Percentiles rank a stretch among this genome's conserved stretches.
phyloP scores from a whole-genome alignment of 92 coral and sea anemone genomes.

The Heteractis magnifica region DNA sequence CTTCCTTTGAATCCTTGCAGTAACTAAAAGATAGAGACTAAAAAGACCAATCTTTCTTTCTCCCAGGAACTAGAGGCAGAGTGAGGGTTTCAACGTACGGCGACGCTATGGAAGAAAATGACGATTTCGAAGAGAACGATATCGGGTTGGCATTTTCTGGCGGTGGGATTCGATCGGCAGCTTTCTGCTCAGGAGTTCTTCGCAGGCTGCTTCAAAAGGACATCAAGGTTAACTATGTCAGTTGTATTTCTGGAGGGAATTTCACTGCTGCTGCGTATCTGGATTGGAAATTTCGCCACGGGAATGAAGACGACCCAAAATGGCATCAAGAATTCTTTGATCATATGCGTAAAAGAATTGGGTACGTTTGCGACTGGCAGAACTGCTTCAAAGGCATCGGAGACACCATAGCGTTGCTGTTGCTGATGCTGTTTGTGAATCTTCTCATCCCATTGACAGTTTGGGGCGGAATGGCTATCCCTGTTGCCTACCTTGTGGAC shows the following conservation, averaged over 20 bases:
- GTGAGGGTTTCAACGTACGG: slow-evolving; percentile 21
- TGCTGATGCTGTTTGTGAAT: slow-evolving; percentile 59
- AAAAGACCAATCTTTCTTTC: background rate
- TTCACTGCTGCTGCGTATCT: slow-evolving; percentile 74
- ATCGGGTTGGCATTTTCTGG: slow-evolving; percentile 77
- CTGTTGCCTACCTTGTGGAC: slow-evolving; percentile 75
- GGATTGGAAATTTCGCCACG: slow-evolving; percentile 80
- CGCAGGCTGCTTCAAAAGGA: slow-evolving; percentile 75
- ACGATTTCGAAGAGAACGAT: slow-evolving; percentile 30
- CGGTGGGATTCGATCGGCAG: slow-evolving; percentile 86
- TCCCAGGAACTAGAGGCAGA: slow-evolving; percentile 17
- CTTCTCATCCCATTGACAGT: slow-evolving; percentile 58
- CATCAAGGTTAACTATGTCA: slow-evolving; percentile 65
- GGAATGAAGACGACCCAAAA: slow-evolving; percentile 45
- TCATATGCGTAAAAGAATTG: slow-evolving; percentile 68
- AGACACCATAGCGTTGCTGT: slow-evolving; percentile 50
- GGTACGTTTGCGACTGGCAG: slow-evolving; percentile 77
- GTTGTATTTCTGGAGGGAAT: slow-evolving; percentile 87
- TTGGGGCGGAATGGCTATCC: slow-evolving; percentile 66
- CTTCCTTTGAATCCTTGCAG: too few relatives aligned
- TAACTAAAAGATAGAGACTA: background rate
- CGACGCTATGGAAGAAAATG: slow-evolving; percentile 25
- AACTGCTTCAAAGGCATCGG: slow-evolving; percentile 45
- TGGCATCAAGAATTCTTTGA: slow-evolving; percentile 84
- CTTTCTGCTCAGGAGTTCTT: slow-evolving; percentile 78